A percentile compares a stretch with the other conserved stretches of the same genome.
Conservation (phyloP, 2,797 vertebrate genomes). For the Allobates femoralis region DNA sequence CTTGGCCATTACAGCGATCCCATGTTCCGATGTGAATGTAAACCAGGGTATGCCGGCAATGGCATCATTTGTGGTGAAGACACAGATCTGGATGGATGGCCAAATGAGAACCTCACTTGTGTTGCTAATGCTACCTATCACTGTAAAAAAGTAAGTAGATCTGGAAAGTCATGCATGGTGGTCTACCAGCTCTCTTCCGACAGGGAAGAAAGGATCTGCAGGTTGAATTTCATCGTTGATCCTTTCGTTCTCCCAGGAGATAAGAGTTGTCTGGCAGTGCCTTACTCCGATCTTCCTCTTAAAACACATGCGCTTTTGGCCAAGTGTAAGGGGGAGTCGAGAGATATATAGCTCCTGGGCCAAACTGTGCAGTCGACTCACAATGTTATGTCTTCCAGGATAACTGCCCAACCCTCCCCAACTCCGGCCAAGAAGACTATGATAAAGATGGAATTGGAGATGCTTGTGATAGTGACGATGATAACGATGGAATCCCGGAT, state of each 20-base stretch:
- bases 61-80: slow-evolving; percentile 96
- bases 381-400: slow-evolving; percentile 76
- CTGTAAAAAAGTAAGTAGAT: slow-evolving; percentile 90
- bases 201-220: too few relatives aligned
- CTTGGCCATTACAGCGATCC: slow-evolving; percentile 92
- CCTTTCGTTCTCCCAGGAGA: too few relatives aligned
- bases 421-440: slow-evolving; percentile 99
- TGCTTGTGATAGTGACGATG: slow-evolving; percentile 95
- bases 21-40: slow-evolving; percentile 97
- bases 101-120: slow-evolving; percentile 88
- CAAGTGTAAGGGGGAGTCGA: too few relatives aligned
- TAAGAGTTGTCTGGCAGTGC: too few relatives aligned
- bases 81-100: slow-evolving; percentile 96
- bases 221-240: too few relatives aligned
- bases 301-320: too few relatives aligned
- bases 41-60: slow-evolving; percentile 96
- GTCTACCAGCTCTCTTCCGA: too few relatives aligned
- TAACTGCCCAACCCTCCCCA: slow-evolving; percentile 96
- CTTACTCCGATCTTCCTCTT: too few relatives aligned
- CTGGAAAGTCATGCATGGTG: background rate
- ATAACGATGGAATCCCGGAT: slow-evolving; percentile 94
- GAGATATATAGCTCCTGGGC: too few relatives aligned
- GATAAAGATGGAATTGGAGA: slow-evolving; percentile 97
- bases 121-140: slow-evolving; percentile 98
- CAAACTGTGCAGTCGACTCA: background rate